phyloP scores from a whole-genome alignment of 2,888 invertebrate species.

The Sepioteuthis lessoniana region DNA sequence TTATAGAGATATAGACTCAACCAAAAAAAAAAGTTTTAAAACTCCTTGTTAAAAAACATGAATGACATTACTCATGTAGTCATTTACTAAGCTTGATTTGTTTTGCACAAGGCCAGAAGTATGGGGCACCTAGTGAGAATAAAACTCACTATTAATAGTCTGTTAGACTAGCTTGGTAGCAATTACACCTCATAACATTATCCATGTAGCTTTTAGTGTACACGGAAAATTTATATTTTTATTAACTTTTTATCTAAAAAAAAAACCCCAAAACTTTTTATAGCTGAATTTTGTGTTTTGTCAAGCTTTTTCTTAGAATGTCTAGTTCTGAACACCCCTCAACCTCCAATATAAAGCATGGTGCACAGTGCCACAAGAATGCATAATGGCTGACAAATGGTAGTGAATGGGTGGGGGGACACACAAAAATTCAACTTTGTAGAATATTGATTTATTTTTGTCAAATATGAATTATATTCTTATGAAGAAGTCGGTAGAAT shows the following conservation, averaged over 20 bases:
- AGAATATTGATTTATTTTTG: constrained; percentile 13
- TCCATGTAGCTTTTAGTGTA: background rate
- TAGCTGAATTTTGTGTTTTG: background rate
- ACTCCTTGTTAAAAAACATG: no score
- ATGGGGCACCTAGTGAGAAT: no score
- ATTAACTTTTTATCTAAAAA: background rate
- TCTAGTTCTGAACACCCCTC: background rate
- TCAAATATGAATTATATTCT: background rate
- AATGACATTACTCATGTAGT: no score
- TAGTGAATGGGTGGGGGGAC: background rate
- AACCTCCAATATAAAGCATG: background rate
- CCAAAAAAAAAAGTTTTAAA: no score
- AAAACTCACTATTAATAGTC: no score
- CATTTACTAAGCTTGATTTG: no score
- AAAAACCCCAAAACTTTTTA: background rate
- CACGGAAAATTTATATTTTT: background rate
- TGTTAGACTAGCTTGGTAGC: no score
- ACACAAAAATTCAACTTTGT: background rate
- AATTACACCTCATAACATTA: no score
- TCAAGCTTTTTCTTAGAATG: background rate
- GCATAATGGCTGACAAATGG: background rate
- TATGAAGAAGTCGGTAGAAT: background rate
- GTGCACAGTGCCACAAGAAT: background rate
- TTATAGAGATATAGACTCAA: no score
- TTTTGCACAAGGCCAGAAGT: no score